phyloP scores from a whole-genome alignment of 1,140 invertebrate genomes.

The Belonocnema kinseyi region DNA sequence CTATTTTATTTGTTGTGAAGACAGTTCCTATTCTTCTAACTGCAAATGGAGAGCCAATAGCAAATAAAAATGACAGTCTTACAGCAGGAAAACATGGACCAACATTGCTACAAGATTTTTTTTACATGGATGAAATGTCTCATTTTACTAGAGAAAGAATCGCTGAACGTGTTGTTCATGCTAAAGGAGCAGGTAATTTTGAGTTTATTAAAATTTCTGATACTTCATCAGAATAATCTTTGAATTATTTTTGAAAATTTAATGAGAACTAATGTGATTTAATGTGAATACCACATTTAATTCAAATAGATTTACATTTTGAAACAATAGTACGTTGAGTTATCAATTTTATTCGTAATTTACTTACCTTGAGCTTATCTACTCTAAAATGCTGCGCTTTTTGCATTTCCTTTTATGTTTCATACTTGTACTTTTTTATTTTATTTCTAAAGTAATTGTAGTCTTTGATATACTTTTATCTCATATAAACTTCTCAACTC shows the following conservation, averaged over 20 bases:
- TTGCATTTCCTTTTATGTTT: too few species aligned
- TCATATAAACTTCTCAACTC: too few species aligned
- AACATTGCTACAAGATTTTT: conserved; percentile 89
- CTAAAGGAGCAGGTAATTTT: conserved; percentile 90
- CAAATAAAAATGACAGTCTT: conserved; percentile 85
- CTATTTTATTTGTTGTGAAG: conserved; percentile 68
- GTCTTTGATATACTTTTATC: too few species aligned
- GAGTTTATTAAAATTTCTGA: neutral
- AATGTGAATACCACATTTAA: neutral
- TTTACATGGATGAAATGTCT: conserved; percentile 91
- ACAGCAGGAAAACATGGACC: conserved; percentile 94
- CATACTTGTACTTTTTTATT: too few species aligned
- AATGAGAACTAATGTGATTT: too few species aligned
- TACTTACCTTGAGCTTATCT: too few species aligned
- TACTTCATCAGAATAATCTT: neutral
- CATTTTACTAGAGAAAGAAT: conserved; percentile 95
- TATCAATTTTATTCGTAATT: too few species aligned
- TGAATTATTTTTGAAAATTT: conserved; percentile 32
- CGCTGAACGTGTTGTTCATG: conserved; percentile 97
- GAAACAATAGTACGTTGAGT: neutral
- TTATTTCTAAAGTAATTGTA: too few species aligned
- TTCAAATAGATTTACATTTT: neutral
- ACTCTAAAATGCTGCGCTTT: too few species aligned
- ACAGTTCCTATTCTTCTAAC: conserved; percentile 78
- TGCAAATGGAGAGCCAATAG: conserved; percentile 87